A percentile compares a stretch with the other conserved stretches of the same genome.
These are phyloP conservation scores for Monochamus saltuarius DNA, from an alignment of 1,140 invertebrate genomes.

Conservation along the genomic window DNA sequence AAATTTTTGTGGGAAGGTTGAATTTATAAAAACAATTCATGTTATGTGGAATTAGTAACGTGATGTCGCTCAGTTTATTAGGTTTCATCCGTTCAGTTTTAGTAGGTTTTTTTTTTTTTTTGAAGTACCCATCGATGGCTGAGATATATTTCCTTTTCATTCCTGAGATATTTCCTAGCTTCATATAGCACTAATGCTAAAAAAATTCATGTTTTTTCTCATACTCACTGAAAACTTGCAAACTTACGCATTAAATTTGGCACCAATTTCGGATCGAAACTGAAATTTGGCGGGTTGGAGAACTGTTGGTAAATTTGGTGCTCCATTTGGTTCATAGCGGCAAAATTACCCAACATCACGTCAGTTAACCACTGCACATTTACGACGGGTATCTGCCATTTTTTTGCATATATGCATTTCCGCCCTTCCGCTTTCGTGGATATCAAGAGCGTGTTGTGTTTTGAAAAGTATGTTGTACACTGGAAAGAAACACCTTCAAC, in stretches of 20 bases:
- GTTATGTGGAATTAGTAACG: no score
- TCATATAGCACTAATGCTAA: no score
- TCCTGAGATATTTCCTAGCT: constrained; percentile 92
- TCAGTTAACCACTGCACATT: constrained; percentile 94
- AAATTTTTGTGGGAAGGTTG: no score
- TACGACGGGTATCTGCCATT: constrained; percentile 85
- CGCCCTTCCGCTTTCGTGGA: constrained; percentile 78
- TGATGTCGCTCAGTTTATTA: constrained; percentile 40
- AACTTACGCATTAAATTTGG: constrained; percentile 87
- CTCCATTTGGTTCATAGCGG: constrained; percentile 76
- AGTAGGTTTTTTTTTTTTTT: constrained; percentile 54
- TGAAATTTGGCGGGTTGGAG: constrained; percentile 73
- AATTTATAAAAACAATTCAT: no score
- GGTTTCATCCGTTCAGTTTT: constrained; percentile 40
- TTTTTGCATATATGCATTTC: constrained; percentile 86
- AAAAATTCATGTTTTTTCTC: no score
- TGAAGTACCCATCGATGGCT: constrained; percentile 54
- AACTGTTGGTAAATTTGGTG: constrained; percentile 87
- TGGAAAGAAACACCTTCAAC: constrained; percentile 42
- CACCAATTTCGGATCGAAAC: constrained; percentile 83
- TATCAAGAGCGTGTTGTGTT: constrained; percentile 72
- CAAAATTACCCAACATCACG: constrained; percentile 85
- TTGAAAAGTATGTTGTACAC: constrained; percentile 70
- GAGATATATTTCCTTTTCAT: no score
- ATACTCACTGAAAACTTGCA: no score